Percentiles rank a stretch among this genome's conserved stretches.
Conservation (phyloP, 2,797 vertebrate species). For the Balearica regulorum region DNA sequence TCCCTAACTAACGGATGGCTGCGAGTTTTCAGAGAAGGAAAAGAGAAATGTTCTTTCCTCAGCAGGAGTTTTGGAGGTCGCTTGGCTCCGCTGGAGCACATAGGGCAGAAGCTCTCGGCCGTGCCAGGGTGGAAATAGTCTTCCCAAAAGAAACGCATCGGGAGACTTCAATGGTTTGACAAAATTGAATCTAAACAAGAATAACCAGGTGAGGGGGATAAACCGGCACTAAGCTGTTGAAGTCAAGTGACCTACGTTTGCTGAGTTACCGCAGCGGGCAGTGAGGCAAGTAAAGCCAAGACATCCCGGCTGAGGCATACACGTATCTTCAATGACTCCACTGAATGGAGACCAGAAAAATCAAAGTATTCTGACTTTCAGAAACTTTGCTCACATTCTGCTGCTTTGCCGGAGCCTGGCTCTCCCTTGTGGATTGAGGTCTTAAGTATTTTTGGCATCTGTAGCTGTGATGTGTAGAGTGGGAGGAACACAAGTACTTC, state of each 20-base stretch:
- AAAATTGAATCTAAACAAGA: neutral
- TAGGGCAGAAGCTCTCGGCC: neutral
- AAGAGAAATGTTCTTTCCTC: neutral
- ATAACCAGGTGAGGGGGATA: neutral
- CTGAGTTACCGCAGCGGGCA: neutral
- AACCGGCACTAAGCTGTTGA: neutral
- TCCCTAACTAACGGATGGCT: neutral
- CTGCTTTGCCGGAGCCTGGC: neutral
- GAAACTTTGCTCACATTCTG: neutral
- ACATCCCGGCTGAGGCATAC: neutral
- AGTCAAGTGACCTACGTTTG: neutral
- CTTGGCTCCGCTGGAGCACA: accelerated
- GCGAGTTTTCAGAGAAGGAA: neutral
- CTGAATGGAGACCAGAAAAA: neutral
- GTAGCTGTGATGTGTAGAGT: neutral
- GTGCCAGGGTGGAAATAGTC: neutral
- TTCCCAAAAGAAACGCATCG: neutral
- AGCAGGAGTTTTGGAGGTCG: neutral
- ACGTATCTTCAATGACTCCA: neutral
- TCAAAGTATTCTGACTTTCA: neutral
- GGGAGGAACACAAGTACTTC: neutral
- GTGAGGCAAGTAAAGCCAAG: neutral
- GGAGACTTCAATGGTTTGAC: neutral
- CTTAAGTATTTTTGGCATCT: conserved; percentile 28
- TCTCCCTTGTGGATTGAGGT: neutral